Evolutionary conservation across 1,140 invertebrate species (phyloP).

Genomic region (Papilio machaon): DNA sequence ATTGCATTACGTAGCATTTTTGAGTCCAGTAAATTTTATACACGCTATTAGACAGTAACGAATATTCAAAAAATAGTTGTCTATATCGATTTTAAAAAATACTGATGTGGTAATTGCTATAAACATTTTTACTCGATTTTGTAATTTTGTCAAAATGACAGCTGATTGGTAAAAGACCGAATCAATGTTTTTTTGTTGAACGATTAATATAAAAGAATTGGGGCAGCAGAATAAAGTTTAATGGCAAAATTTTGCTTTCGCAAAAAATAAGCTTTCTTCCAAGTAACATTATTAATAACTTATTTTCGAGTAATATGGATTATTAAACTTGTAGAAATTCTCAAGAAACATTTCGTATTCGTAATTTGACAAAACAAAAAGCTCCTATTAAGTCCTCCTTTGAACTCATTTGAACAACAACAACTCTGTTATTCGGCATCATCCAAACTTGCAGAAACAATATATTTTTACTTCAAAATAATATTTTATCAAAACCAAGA

Average conservation of each 20-base stretch:
- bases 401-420: neutral
- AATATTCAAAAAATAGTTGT: too few relatives aligned
- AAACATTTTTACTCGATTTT: too few relatives aligned
- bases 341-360: neutral
- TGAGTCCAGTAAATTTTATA: too few relatives aligned
- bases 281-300: neutral
- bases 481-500: neutral
- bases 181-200: too few relatives aligned
- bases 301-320: neutral
- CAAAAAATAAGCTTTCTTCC: neutral
- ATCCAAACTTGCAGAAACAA: neutral
- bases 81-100: too few relatives aligned
- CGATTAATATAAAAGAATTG: neutral
- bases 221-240: neutral
- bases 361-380: constrained; percentile 7
- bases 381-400: neutral
- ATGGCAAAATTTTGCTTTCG: neutral
- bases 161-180: too few relatives aligned
- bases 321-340: neutral
- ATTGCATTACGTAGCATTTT: too few relatives aligned
- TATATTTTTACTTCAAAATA: neutral
- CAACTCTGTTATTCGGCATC: neutral
- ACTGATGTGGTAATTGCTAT: too few relatives aligned
- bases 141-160: too few relatives aligned
- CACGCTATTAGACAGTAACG: too few relatives aligned